Evolutionary conservation across 2,888 invertebrate species (phyloP), one percentile per base, ranked within the genome.

Genomic region (Sesia bembeciformis): DNA sequence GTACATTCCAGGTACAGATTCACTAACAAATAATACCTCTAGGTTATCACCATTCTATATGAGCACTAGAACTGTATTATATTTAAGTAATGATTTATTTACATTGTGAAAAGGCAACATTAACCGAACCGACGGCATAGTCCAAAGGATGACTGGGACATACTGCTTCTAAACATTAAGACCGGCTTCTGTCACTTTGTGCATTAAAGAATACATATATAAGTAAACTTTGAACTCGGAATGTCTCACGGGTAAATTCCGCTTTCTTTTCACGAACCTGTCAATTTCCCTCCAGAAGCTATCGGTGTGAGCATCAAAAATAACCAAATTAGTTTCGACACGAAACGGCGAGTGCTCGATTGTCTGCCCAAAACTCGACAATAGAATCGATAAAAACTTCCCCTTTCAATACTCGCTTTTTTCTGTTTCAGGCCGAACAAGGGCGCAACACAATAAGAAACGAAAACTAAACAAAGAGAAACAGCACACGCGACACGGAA

Each of bases 291-390:
- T 74, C 71, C 70, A 72, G 73, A 57, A 60, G 65, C 78, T 84
- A 86, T 84, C 83, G 78, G 75, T 66, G 69, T 72, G 77, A 82
- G 74, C 82, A 84, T 81, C 80, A 67, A 67, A 60, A 66, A 68
- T 78, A 81, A 79, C 78, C 82, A 87, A 88, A 88, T 88, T 88
- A 87, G 87, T 88, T 88, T 83, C 80, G 85, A 83, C 88, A 88
- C 88, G 88, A 85, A 84, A 78, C 74, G 62, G 76, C 73, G 68
- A 76, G 72, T 78, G 74, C 74, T 76, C 78, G 83, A 81, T 81
- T 81, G 83, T 84, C 83, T 82, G 74, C 73, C 73, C 59, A 54
- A 8, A 40, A 52, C 40, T 57, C 57, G 63, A 83, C 84, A 83
- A 84, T 81, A 72, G 80, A 84, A 84, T 84, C 86, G 85, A 85